Evolutionary conservation across 1,140 invertebrate genomes (phyloP), one percentile per base, ranked within the genome.

Genomic region (Ips nitidus): DNA sequence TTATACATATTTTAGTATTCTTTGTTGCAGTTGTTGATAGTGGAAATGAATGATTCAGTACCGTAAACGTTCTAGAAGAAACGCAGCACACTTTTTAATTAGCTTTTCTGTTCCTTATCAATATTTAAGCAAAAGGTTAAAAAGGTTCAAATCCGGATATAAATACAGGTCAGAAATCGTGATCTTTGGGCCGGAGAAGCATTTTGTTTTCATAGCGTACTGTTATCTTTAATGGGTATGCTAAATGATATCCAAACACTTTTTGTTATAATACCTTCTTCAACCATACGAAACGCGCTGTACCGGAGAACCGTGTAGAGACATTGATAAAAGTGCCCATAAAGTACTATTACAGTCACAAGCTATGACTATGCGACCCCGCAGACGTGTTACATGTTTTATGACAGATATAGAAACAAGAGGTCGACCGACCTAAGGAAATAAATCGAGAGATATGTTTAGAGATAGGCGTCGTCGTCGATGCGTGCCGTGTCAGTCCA

Each of bases 401-500:
- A 62, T 62, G 59, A 50, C 42, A 62, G 59, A 62, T 62, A 62
- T 62, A 62, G 59, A 50, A 62, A 50, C 41, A 62, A 62, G 59
- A 50, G 59, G 59, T 62, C 59, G 59, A 8, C 40, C 57, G 57
- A 59, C 57, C 57, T 59, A 43, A 22, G 8, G 38, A 62, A 43
- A 62, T 62, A 62, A 62, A 62, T 45, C 59, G 59, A 50, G 43
- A 62, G 59, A 62, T 62, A 62, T 50, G 45, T 62, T 62, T 45
- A 47, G 43, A 62, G 59, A 62, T 62, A 62, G 37, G 42, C 43
- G 43, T 56, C 41, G 37, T 50, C 43, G 43, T 41, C 45, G 42
- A 38, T 62, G 59, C 59, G 59, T 62, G 59, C 36, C 39, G 41
- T 62, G 45, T 39, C 57, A 59, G 57, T 59, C 53, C 38, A 59